Conservation (phyloP, 2,888 invertebrate genomes). For the Deilephila porcellus region DNA sequence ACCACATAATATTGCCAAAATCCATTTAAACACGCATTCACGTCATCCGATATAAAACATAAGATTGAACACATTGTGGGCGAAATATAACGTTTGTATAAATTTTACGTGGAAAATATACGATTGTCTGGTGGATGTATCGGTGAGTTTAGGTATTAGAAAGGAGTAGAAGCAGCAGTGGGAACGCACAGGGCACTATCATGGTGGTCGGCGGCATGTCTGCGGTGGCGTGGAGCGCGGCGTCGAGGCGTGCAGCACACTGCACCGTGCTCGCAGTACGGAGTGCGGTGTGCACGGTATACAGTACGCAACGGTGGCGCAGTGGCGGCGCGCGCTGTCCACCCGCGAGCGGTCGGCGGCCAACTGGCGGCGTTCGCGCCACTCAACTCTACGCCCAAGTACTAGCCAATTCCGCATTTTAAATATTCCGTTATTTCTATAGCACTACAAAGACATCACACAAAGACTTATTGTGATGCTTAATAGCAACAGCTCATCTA, state of each 20-base stretch:
- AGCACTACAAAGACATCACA: constrained; percentile 60
- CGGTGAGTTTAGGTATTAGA: constrained; percentile 29
- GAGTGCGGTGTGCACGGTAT: constrained; percentile 46
- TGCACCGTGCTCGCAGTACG: no score
- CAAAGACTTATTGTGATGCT: constrained; percentile 54
- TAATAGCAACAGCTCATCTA: constrained; percentile 46
- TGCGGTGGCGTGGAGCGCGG: constrained; percentile 48
- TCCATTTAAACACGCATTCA: constrained; percentile 46
- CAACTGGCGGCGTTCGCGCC: constrained; percentile 73
- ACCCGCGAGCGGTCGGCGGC: constrained; percentile 77
- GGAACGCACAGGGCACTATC: constrained; percentile 82
- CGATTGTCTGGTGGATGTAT: constrained; percentile 30
- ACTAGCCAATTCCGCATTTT: constrained; percentile 82
- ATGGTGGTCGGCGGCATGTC: constrained; percentile 82
- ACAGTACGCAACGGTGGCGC: constrained; percentile 53
- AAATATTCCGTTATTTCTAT: constrained; percentile 78
- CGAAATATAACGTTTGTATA: constrained; percentile 42
- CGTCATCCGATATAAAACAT: constrained; percentile 53
- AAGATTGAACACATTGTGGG: constrained; percentile 49
- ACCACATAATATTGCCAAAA: constrained; percentile 57
- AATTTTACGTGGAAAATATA: constrained; percentile 35
- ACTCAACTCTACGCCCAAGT: constrained; percentile 66
- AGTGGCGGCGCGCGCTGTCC: constrained; percentile 68
- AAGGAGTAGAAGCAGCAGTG: constrained; percentile 30
- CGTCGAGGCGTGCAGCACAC: background rate